Conservation (phyloP, 2,113 vertebrate species). For the Murina feae region DNA sequence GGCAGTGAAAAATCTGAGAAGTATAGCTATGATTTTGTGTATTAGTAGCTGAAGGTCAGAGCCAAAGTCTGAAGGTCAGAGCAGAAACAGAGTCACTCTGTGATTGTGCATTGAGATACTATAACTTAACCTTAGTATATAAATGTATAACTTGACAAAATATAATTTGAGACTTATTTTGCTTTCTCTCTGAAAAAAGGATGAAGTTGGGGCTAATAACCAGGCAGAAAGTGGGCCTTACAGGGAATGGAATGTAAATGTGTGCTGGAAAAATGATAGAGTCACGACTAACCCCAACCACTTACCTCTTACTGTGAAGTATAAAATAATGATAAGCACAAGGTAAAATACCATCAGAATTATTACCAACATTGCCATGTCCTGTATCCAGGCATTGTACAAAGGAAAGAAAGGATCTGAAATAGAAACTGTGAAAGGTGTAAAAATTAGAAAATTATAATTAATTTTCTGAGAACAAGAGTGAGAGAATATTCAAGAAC, state of each 20-base stretch:
- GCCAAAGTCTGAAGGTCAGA: too few species aligned
- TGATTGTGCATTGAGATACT: not conserved
- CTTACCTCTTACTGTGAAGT: not conserved
- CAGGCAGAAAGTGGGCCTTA: not conserved
- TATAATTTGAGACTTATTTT: not conserved
- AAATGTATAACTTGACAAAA: not conserved
- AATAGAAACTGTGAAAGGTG: not conserved
- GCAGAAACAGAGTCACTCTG: not conserved
- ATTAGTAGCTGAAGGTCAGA: not conserved
- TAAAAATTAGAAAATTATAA: not conserved
- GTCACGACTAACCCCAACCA: not conserved
- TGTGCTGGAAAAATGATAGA: not conserved
- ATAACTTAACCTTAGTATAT: not conserved
- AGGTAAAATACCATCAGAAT: accelerated
- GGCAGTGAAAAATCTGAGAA: not conserved
- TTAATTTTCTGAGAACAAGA: not conserved
- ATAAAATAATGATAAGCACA: accelerated
- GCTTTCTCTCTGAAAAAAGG: not conserved
- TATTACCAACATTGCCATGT: accelerated
- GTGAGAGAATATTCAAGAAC: not conserved
- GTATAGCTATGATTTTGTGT: not conserved
- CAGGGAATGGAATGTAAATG: not conserved
- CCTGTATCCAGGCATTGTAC: not conserved
- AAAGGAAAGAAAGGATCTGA: conserved; percentile 3
- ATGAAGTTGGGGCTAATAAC: not conserved